Evolutionary conservation across 2,797 vertebrate species (phyloP).

Genomic region (Clarias pachynema): DNA sequence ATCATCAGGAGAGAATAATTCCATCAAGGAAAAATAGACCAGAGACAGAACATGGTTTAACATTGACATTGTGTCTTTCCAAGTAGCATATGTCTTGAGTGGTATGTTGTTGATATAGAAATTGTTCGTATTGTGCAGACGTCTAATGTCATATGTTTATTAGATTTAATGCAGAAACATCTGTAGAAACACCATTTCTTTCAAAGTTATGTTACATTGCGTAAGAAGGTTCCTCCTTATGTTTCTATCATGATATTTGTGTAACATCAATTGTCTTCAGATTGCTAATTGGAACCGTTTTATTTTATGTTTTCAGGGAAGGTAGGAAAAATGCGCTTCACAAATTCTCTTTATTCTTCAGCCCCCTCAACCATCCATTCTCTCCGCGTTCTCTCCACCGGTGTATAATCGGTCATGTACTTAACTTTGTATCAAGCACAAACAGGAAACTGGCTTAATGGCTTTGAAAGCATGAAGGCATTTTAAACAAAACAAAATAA

Average conservation of each 20-base stretch:
- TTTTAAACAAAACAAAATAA: conserved; percentile 56
- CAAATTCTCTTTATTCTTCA: conserved; percentile 38
- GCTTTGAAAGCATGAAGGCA: conserved; percentile 64
- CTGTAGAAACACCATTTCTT: not conserved
- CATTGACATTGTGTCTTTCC: not conserved
- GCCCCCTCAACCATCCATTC: not conserved
- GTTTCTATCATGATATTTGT: not conserved
- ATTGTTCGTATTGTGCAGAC: not conserved
- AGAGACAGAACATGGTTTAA: not conserved
- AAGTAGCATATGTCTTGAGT: not conserved
- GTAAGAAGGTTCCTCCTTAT: not conserved
- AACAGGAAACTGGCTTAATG: conserved; percentile 49
- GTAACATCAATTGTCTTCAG: not conserved
- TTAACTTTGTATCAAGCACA: conserved; percentile 30
- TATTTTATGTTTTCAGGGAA: conserved; percentile 10
- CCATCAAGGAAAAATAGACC: no score
- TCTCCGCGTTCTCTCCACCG: not conserved
- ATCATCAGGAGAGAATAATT: not conserved
- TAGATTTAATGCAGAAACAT: not conserved
- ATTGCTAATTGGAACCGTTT: conserved; percentile 23
- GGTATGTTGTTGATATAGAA: not conserved
- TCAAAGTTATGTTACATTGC: not conserved
- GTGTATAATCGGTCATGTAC: conserved; percentile 32
- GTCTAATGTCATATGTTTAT: not conserved
- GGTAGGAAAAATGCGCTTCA: not conserved